Conservation (phyloP, 1,140 invertebrate species). For the Melitaea cinxia region DNA sequence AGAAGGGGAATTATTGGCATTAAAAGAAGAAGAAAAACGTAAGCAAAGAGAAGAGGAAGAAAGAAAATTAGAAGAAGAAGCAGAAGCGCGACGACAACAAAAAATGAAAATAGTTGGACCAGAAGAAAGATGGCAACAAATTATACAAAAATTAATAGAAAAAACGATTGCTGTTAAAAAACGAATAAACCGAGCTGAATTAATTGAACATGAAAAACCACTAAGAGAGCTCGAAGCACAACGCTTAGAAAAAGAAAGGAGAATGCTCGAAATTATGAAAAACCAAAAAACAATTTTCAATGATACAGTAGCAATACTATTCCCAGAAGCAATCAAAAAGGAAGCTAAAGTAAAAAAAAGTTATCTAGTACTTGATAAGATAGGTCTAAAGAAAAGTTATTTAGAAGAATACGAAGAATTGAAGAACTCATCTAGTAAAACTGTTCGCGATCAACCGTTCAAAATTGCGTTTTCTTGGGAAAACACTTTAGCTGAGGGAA, state of each 20-base stretch:
- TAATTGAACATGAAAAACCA: conserved; percentile 76
- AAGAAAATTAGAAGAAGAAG: conserved; percentile 66
- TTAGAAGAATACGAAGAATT: conserved; percentile 63
- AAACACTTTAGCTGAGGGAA: conserved; percentile 64
- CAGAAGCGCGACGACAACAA: conserved; percentile 57
- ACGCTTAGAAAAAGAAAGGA: conserved; percentile 68
- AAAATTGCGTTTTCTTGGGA: conserved; percentile 71
- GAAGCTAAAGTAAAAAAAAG: conserved; percentile 58
- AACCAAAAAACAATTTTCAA: conserved; percentile 77
- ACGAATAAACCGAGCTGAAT: conserved; percentile 70
- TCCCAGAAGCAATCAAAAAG: conserved; percentile 75
- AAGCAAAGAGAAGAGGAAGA: conserved; percentile 66
- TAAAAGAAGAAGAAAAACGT: conserved; percentile 73
- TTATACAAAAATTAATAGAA: conserved; percentile 76
- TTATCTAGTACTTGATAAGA: conserved; percentile 55
- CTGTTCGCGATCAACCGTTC: conserved; percentile 64
- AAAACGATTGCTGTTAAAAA: conserved; percentile 78
- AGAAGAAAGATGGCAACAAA: conserved; percentile 74
- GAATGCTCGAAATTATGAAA: conserved; percentile 79
- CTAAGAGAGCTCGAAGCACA: conserved; percentile 74
- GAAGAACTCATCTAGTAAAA: conserved; percentile 48
- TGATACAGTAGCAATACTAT: conserved; percentile 77
- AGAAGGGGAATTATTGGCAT: conserved; percentile 61
- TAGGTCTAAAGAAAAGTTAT: conserved; percentile 33
- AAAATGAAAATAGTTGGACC: conserved; percentile 65